Percentiles rank a stretch among this genome's conserved stretches.
Conservation (phyloP, 2,888 invertebrate species). For the Lycia hirtaria region DNA sequence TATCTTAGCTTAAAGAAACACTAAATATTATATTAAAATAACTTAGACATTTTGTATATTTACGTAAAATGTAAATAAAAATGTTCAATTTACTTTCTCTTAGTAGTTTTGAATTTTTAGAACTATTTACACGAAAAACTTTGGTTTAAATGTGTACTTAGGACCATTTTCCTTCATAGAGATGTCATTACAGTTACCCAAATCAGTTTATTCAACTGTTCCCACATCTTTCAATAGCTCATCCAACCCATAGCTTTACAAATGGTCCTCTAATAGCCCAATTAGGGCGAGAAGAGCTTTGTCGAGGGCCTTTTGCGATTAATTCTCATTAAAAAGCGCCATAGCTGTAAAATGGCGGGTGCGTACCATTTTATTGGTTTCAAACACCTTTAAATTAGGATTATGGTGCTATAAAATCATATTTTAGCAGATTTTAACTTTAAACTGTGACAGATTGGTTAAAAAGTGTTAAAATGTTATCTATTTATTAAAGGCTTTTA, state of each 20-base stretch:
- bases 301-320: constrained; percentile 36
- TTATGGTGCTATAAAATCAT: constrained; percentile 15
- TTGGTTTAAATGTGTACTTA: no score
- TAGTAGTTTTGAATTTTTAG: no score
- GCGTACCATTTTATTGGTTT: constrained; percentile 22
- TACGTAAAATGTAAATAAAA: no score
- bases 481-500: no score
- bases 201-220: no score
- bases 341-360: constrained; percentile 29
- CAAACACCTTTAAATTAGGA: constrained; percentile 24
- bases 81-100: no score
- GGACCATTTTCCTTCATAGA: no score
- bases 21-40: no score
- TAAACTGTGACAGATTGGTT: not conserved
- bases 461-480: no score
- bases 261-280: constrained; percentile 39
- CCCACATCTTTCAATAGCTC: constrained; percentile 38
- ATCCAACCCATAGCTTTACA: constrained; percentile 28
- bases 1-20: no score
- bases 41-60: no score
- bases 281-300: constrained; percentile 39
- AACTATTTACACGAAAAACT: no score
- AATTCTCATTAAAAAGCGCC: constrained; percentile 41
- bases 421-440: constrained; percentile 11
- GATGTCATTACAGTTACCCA: not conserved